phyloP scores from a whole-genome alignment of 1,140 invertebrate genomes.

The Achroia grisella region DNA sequence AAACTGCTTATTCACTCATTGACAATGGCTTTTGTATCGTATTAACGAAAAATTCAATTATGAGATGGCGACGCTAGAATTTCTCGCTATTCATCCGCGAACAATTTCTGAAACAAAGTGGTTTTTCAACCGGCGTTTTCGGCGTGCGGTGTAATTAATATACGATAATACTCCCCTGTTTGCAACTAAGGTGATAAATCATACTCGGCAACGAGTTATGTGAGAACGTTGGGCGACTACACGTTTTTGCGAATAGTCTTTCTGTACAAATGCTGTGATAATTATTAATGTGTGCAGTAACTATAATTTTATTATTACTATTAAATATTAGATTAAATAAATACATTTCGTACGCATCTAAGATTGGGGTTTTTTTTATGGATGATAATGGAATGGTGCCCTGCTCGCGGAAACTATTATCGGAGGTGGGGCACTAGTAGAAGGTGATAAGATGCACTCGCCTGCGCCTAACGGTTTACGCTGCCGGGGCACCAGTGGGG shows the following conservation, averaged over 20 bases:
- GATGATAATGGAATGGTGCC: too few relatives aligned
- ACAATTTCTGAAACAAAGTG: slow-evolving; percentile 9
- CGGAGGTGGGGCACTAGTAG: too few relatives aligned
- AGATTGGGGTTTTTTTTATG: too few relatives aligned
- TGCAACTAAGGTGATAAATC: not conserved
- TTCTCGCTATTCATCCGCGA: not conserved
- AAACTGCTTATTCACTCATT: not conserved
- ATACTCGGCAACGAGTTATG: not conserved
- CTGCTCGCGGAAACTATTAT: too few relatives aligned
- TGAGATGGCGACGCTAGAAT: not conserved
- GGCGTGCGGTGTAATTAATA: slow-evolving; percentile 6
- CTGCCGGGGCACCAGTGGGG: too few relatives aligned
- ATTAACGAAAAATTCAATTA: slow-evolving; percentile 9
- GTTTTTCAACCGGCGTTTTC: slow-evolving; percentile 2
- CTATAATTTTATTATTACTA: too few relatives aligned
- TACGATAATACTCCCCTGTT: not conserved
- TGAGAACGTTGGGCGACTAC: not conserved
- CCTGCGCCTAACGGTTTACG: too few relatives aligned
- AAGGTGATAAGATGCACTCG: too few relatives aligned
- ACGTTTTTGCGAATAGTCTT: not conserved
- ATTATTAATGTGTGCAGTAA: too few relatives aligned
- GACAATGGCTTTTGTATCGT: slow-evolving; percentile 5
- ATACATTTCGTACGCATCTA: too few relatives aligned
- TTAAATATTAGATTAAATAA: too few relatives aligned
- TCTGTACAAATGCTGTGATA: not conserved